Percentiles rank a stretch among this genome's conserved stretches.
Conservation (phyloP, 2,888 invertebrate species). For the Gastrophysa polygoni region DNA sequence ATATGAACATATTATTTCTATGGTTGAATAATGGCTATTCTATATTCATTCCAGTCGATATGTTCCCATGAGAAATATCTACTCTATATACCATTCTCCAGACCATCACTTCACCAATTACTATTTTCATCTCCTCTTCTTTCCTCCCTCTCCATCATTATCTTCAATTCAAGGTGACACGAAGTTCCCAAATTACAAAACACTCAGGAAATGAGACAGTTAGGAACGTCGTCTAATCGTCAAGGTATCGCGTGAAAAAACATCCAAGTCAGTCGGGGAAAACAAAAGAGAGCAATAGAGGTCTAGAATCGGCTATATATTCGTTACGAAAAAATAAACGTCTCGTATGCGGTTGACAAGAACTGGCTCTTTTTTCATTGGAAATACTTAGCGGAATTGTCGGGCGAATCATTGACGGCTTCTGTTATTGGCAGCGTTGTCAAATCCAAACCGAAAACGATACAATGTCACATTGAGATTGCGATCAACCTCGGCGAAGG, state of each 20-base stretch:
- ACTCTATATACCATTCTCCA: neutral
- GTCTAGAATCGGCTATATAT: conserved; percentile 5
- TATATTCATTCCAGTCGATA: too few relatives aligned
- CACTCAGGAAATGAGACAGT: neutral
- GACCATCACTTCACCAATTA: neutral
- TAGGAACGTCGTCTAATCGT: neutral
- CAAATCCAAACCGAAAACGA: neutral
- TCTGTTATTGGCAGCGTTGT: neutral
- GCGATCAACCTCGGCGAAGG: too few relatives aligned
- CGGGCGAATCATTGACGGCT: conserved; percentile 2
- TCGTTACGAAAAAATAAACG: conserved; percentile 10
- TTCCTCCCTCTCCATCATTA: neutral
- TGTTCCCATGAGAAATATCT: too few relatives aligned
- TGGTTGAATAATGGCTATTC: too few relatives aligned
- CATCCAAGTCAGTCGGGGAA: neutral
- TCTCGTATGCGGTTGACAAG: conserved; percentile 12
- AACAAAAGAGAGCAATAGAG: neutral
- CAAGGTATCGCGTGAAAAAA: neutral
- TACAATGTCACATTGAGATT: too few relatives aligned
- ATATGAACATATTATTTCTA: too few relatives aligned
- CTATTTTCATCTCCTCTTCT: neutral
- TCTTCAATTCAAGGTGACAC: neutral
- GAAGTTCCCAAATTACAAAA: neutral
- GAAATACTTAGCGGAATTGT: conserved; percentile 11
- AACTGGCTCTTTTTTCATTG: conserved; percentile 14